These are phyloP conservation scores for Manacus vitellinus DNA, from an alignment of 2,113 vertebrate species.

Conservation along the genomic window DNA sequence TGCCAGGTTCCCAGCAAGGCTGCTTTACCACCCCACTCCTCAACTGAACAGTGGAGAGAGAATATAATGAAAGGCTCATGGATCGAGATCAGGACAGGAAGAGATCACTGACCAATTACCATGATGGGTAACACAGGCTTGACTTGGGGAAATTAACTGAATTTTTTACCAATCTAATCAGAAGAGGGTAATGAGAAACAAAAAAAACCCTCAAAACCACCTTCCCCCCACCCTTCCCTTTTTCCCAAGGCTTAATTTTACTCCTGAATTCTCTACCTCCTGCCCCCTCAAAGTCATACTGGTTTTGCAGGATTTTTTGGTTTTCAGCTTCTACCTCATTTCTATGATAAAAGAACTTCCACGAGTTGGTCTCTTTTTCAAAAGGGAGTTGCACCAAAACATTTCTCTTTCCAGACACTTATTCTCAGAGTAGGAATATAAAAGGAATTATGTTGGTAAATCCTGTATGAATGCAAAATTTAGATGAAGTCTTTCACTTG, in stretches of 20 bases:
- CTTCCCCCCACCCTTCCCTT: neutral
- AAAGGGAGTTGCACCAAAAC: neutral
- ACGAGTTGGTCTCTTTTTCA: neutral
- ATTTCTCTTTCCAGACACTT: neutral
- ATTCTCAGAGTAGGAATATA: neutral
- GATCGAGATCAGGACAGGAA: neutral
- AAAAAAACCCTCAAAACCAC: neutral
- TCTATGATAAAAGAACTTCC: neutral
- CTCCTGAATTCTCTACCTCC: neutral
- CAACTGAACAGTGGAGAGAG: neutral
- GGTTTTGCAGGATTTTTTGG: neutral
- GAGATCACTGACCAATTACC: neutral
- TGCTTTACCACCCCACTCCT: neutral
- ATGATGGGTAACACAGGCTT: neutral
- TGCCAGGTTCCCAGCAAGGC: neutral
- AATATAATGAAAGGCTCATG: neutral
- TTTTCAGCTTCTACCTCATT: neutral
- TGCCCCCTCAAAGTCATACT: neutral
- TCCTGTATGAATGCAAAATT: neutral
- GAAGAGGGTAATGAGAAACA: neutral
- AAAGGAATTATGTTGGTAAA: neutral
- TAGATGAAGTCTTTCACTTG: neutral
- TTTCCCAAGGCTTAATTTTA: neutral
- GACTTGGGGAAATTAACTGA: neutral
- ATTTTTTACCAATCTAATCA: neutral